Percentiles rank a stretch among this genome's conserved stretches.
Evolutionary conservation across 92 coral and sea anemone genomes (phyloP).

Genomic region (Chrysogorgia sp.): DNA sequence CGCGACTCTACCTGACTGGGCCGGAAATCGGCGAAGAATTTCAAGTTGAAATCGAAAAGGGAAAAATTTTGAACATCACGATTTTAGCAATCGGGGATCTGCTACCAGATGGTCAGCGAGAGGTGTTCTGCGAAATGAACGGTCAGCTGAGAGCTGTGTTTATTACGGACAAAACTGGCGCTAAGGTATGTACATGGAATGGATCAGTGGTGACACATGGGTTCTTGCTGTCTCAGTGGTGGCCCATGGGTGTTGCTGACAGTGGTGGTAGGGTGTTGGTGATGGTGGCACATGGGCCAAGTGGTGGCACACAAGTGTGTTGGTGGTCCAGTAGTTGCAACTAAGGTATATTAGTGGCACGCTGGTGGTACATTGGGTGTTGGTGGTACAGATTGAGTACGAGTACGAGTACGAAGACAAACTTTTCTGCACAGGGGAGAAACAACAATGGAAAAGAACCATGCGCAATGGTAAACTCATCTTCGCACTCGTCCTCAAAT

Average conservation of each 20-base stretch:
- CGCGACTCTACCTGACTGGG: slow-evolving; percentile 90
- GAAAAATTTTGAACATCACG: slow-evolving; percentile 82
- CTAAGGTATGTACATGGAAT: slow-evolving; percentile 65
- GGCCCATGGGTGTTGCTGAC: neutral
- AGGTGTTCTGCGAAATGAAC: slow-evolving; percentile 99
- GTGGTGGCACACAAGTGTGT: neutral
- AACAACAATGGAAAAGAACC: no score
- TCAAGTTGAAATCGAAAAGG: slow-evolving; percentile 88
- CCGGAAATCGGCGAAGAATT: slow-evolving; percentile 98
- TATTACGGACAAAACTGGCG: slow-evolving; percentile 85
- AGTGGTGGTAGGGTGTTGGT: neutral
- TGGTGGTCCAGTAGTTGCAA: neutral
- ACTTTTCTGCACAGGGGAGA: no score
- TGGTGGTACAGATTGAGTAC: no score
- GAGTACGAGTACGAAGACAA: no score
- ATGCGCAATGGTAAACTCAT: no score
- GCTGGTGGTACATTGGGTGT: no score
- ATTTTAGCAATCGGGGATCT: slow-evolving; percentile 90
- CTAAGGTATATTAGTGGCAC: no score
- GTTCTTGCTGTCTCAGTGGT: neutral
- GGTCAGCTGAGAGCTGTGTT: slow-evolving; percentile 93
- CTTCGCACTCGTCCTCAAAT: no score
- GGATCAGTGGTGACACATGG: neutral
- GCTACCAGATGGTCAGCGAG: slow-evolving; percentile 84
- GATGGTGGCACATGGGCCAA: no score